A percentile compares a stretch with the other conserved stretches of the same genome.
Conservation (phyloP, 2,113 vertebrate species). For the Gasterosteus nipponicus region DNA sequence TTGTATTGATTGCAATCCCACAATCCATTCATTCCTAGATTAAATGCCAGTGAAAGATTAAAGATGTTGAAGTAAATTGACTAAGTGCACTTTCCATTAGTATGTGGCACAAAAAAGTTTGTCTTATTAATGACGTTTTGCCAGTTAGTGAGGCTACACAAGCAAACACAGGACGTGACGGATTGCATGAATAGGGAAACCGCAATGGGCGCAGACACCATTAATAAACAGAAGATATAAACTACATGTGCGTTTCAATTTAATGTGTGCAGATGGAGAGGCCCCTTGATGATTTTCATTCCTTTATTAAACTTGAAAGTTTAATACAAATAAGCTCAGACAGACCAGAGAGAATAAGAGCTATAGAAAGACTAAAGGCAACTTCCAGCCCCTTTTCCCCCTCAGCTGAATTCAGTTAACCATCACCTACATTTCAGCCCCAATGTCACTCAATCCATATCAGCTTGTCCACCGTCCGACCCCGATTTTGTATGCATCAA, state of each 20-base stretch:
- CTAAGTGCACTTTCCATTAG: neutral
- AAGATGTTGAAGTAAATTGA: neutral
- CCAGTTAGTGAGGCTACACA: neutral
- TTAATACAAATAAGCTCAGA: neutral
- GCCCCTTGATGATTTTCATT: neutral
- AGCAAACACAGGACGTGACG: neutral
- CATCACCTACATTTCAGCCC: no score
- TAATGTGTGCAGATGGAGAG: neutral
- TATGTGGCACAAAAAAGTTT: neutral
- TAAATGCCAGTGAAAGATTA: neutral
- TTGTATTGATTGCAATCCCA: neutral
- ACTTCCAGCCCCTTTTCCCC: slow-evolving; percentile 4
- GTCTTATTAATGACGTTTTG: neutral
- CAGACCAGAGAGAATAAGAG: slow-evolving; percentile 19
- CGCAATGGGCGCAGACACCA: neutral
- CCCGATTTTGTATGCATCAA: no score
- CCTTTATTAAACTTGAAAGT: slow-evolving; percentile 8
- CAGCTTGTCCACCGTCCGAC: no score
- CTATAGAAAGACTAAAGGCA: neutral
- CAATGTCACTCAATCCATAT: no score
- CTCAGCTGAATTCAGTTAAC: no score
- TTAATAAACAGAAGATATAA: neutral
- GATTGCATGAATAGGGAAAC: neutral
- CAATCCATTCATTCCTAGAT: neutral
- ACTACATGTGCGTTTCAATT: neutral